Evolutionary conservation across 92 coral and sea anemone genomes (phyloP), one percentile per base, ranked within the genome.

Genomic region (Epizoanthus ramosus): DNA sequence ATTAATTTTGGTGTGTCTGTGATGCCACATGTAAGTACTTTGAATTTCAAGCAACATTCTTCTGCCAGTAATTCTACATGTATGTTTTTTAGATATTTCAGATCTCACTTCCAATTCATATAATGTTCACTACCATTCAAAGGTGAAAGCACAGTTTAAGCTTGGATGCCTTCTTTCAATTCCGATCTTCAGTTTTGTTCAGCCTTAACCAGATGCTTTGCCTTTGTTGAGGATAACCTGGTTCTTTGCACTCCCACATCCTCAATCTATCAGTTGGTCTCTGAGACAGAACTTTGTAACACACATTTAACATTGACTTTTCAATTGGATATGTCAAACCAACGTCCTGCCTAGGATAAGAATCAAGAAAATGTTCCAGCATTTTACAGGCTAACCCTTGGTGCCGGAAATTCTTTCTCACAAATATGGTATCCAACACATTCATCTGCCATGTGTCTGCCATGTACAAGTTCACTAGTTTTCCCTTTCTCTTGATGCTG

Each of bases 371-470:
- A 61, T 88, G 83, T 59, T 84, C 88, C 23, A 88, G 66, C 91
- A 88, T 77, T 37, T 28, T 43, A 50, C 68, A 60, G 22, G 85
- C 91, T 35, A 88, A 41, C 21, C 91, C 91, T 77, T 77, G 67
- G 43, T 41, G 73, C 3, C 88, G 86, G 14, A 7, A 84, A 5
- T 28, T 24, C 28, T 60, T 77, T 59, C 88, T 67, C 57, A 88
- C 88, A 84, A 88, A 88, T 31, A 88, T 88, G 10, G 91, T 88
- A 70, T 88, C 91, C 22, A 88, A 53, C 3, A 88, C 76, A 79
- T 88, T 88, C 54, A 88, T 25, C 56, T 59, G 77, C 91, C 91
- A 84, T 4, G 81, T 67, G 2, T 88, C 88, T 54, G 88, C 59
- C 4, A 37, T 74, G 57, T 21, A 77, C 47, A 19, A 17, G 37